Percentiles rank a stretch among this genome's conserved stretches.
phyloP scores from a whole-genome alignment of 2,888 invertebrate genomes.

The Vannuccia rotundouncinata region DNA sequence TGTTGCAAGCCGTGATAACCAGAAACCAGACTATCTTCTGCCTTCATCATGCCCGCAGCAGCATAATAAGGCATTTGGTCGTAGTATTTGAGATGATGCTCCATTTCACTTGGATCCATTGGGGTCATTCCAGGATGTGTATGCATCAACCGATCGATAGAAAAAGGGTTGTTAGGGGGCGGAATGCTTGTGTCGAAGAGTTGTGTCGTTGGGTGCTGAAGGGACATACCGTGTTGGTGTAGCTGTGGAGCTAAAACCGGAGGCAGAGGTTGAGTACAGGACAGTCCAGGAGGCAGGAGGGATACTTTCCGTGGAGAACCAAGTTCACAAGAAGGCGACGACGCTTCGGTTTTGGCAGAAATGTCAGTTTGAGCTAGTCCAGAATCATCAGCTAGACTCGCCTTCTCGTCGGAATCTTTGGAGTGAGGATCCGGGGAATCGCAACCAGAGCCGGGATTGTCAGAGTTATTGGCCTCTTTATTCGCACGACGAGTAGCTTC shows the following conservation, averaged over 20 bases:
- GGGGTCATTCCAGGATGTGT: not conserved
- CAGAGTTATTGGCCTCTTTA: not conserved
- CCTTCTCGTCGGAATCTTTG: not conserved
- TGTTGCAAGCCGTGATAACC: not conserved
- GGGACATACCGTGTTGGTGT: not conserved
- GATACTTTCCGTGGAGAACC: not conserved
- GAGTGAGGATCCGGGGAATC: not conserved
- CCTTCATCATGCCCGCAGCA: slow-evolving; percentile 27
- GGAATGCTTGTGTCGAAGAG: slow-evolving; percentile 25
- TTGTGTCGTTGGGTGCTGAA: slow-evolving; percentile 16
- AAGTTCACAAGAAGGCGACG: not conserved
- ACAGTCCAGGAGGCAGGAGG: not conserved
- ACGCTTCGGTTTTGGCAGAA: not conserved
- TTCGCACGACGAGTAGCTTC: slow-evolving; percentile 31
- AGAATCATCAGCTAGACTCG: not conserved
- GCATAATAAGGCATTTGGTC: slow-evolving; percentile 18
- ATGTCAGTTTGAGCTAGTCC: not conserved
- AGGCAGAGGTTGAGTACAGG: not conserved
- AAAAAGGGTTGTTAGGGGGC: slow-evolving; percentile 31
- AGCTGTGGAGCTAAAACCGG: not conserved
- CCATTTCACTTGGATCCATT: slow-evolving; percentile 2
- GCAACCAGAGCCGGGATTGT: not conserved
- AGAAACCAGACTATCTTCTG: slow-evolving; percentile 17
- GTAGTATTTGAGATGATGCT: slow-evolving; percentile 12
- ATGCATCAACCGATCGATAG: slow-evolving; percentile 35